Conservation (phyloP, 2,888 invertebrate genomes). For the Mimachlamys varia region DNA sequence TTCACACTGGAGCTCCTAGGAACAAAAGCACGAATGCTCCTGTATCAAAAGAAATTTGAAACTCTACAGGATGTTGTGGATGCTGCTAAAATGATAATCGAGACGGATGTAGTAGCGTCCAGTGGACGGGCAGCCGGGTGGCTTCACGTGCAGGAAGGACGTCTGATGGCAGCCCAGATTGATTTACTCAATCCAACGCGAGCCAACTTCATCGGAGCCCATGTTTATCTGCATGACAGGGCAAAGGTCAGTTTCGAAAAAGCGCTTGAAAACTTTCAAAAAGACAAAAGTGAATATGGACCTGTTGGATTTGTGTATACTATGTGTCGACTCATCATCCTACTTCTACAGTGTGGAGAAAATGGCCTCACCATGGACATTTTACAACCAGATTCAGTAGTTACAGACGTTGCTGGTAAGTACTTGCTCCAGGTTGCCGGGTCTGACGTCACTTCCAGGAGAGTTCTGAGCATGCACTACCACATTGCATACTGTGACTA, state of each 20-base stretch:
- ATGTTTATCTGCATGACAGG: conserved; percentile 50
- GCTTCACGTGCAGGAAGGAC: conserved; percentile 61
- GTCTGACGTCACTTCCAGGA: conserved; percentile 55
- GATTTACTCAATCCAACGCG: conserved; percentile 56
- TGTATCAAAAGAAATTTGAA: conserved; percentile 59
- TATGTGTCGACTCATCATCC: conserved; percentile 55
- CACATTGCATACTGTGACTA: conserved; percentile 59
- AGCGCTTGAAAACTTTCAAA: conserved; percentile 58
- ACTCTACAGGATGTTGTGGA: conserved; percentile 58
- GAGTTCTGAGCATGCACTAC: conserved; percentile 60
- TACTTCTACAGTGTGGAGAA: conserved; percentile 59
- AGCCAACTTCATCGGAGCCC: conserved; percentile 48
- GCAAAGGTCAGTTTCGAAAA: conserved; percentile 58
- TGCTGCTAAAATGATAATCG: conserved; percentile 62
- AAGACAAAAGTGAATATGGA: conserved; percentile 62
- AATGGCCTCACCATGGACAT: conserved; percentile 60
- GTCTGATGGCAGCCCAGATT: conserved; percentile 55
- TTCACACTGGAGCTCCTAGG: conserved; percentile 59
- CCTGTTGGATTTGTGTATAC: conserved; percentile 62
- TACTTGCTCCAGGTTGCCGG: conserved; percentile 57
- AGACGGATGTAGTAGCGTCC: conserved; percentile 58
- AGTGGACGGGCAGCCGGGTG: conserved; percentile 64
- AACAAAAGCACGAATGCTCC: conserved; percentile 60
- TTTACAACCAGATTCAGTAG: conserved; percentile 49
- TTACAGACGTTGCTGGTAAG: conserved; percentile 50